Base-by-base conservation (phyloP, 2,888 invertebrate genomes). In the Rambutsinella grinnellia region DNA sequence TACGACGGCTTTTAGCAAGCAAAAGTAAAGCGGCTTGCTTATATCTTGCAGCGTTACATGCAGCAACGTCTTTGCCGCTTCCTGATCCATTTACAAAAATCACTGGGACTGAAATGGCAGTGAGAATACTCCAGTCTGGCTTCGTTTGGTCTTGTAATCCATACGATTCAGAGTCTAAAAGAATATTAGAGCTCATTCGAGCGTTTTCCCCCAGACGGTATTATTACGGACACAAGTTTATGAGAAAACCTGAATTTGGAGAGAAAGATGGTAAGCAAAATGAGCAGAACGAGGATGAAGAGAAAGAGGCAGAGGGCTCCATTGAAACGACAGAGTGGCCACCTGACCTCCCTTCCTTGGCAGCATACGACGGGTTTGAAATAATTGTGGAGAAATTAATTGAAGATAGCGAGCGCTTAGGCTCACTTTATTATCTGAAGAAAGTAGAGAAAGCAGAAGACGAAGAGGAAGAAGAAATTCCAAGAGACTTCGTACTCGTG, bases 101-200 rank as follows among this genome's bases (percentile, higher is more conserved):
- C 6, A 76, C 79, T 0, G 77, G 74, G 23, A 77, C 74, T 2
- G 74, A 77, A 17, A 15, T 21, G 17, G 74, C 78, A 19, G 21
- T 79, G 6, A n/a, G 53, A 27, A 75, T 79, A 1, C 44, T 79
- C 6, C 71, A 79, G 36, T 71, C 70, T 15, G 67, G 49, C 1
- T 46, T 23, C 5, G 66, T 66, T n/a, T 79, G 75, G 75, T 66
- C 79, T 19, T 27, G 46, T 6, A 15, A 66, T n/a, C 79, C 79
- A 1, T 71, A 63, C 15, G 71, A 79, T 19, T n/a, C 10, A 21
- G 75, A 75, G 28, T 63, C 49, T 10, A 15, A 57, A 17, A 23
- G 13, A 21, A 49, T 53, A 1, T 17, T 67, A 21, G 21, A 26
- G 10, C 13, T 67, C 10, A 47, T 67, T 3, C 10, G 28, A 21